Evolutionary conservation across 2,888 invertebrate species (phyloP), one percentile per base, ranked within the genome.

Genomic region (Agrotis ipsilon): DNA sequence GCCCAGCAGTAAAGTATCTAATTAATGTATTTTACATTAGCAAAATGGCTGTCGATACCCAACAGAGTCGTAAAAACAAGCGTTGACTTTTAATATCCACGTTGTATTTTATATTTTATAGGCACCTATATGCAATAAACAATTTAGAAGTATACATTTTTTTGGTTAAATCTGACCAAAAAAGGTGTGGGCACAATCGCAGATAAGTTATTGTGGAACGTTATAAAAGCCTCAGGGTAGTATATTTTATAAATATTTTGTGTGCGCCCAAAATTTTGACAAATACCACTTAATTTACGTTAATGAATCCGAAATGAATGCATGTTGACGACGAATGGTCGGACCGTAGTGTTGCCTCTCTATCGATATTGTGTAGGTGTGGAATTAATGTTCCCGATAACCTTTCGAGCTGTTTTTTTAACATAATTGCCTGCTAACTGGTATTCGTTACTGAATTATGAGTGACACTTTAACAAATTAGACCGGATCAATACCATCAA

Each of bases 231-330:
- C 88, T 76, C 79, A 73, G 89, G 89, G 89, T 91, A 91, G 91
- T 88, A 86, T 83, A 87, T 90, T 93, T 93, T 94, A 94, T 93
- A 94, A 94, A 94, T 94, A 93, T 94, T 94, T 94, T 92, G 92
- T 92, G 89, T 91, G 87, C 90, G 81, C 89, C 90, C 90, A 89
- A 92, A 92, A 90, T 92, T 94, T 94, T 94, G 95, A 95, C 94
- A 95, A 95, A 96, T 95, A 95, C 94, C 92, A 94, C 94, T 96
- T 95, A 95, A 96, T 96, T 95, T 94, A 93, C 92, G 92, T 93
- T 95, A 96, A 95, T 95, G 94, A 96, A 93, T 92, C 90, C 92
- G 79, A 92, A 94, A 94, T 94, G 90, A 93, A 94, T 94, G 94
- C 92, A 90, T 86, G 86, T 89, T 88, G 90, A 90, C 91, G 90